Conservation (phyloP, 2,888 invertebrate species). For the Pristionchus maxplancki region DNA sequence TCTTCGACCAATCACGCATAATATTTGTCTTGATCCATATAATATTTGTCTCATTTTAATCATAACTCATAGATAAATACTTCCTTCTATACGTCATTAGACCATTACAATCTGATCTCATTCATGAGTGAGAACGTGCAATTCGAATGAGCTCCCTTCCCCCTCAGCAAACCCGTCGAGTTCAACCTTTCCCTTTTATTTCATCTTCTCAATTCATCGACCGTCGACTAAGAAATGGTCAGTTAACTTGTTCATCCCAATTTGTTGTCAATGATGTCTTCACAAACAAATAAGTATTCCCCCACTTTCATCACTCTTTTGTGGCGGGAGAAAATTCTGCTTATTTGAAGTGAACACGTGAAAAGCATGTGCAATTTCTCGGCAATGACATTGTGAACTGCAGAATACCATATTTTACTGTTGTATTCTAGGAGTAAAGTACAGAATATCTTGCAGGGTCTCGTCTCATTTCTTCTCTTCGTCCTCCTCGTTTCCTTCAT, state of each 20-base stretch:
- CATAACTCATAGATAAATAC: background rate
- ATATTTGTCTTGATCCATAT: too few relatives aligned
- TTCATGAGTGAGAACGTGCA: background rate
- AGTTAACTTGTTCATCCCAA: background rate
- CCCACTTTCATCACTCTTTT: too few relatives aligned
- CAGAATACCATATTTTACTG: background rate
- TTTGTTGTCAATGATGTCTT: too few relatives aligned
- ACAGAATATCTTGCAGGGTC: background rate
- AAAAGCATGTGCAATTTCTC: background rate
- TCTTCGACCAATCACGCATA: background rate
- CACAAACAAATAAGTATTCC: too few relatives aligned
- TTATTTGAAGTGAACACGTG: background rate
- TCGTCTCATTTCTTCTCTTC: background rate
- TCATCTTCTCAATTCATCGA: constrained; percentile 2
- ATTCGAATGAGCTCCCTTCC: background rate
- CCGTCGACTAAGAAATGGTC: background rate
- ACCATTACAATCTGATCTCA: background rate
- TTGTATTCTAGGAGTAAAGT: too few relatives aligned
- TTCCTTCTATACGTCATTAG: background rate
- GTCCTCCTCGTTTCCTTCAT: background rate
- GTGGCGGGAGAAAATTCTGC: too few relatives aligned
- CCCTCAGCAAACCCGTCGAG: background rate
- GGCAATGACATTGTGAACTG: background rate
- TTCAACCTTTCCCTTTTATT: constrained; percentile 19
- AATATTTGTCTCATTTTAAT: background rate